These are phyloP conservation scores for Hylaeus anthracinus DNA, from an alignment of 1,140 invertebrate genomes.

Conservation along the genomic window DNA sequence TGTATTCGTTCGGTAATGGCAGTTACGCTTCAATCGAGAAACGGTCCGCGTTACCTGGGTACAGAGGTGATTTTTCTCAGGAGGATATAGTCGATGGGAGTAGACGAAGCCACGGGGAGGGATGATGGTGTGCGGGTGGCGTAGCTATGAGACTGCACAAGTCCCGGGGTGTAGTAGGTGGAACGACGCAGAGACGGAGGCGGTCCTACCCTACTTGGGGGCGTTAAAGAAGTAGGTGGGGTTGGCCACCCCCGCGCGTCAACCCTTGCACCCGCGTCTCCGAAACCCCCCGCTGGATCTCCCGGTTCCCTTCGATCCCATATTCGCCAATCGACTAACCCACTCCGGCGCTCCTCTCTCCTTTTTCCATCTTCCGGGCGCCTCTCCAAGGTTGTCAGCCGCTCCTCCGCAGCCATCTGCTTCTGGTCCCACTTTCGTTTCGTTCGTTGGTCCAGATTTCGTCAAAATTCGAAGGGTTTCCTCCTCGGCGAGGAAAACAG, in stretches of 20 bases:
- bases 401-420: slow-evolving; percentile 64
- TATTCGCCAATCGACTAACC: slow-evolving; percentile 73
- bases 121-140: slow-evolving; percentile 51
- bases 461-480: slow-evolving; percentile 51
- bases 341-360: slow-evolving; percentile 46
- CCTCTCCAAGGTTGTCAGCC: slow-evolving; percentile 50
- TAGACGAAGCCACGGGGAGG: slow-evolving; percentile 43
- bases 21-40: slow-evolving; percentile 63
- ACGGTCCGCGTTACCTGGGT: slow-evolving; percentile 66
- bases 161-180: slow-evolving; percentile 77
- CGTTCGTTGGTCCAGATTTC: slow-evolving; percentile 45
- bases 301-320: slow-evolving; percentile 73
- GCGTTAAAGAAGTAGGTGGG: slow-evolving; percentile 79
- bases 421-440: slow-evolving; percentile 19
- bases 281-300: slow-evolving; percentile 61
- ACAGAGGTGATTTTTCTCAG: slow-evolving; percentile 70
- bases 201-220: slow-evolving; percentile 78
- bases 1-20: slow-evolving; percentile 51
- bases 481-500: neutral
- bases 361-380: slow-evolving; percentile 19
- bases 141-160: slow-evolving; percentile 70
- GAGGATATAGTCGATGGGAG: slow-evolving; percentile 66
- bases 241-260: slow-evolving; percentile 74
- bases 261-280: slow-evolving; percentile 70
- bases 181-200: slow-evolving; percentile 78